Evolutionary conservation across 2,113 vertebrate species (phyloP).

Genomic region (Hemiprocne comata): DNA sequence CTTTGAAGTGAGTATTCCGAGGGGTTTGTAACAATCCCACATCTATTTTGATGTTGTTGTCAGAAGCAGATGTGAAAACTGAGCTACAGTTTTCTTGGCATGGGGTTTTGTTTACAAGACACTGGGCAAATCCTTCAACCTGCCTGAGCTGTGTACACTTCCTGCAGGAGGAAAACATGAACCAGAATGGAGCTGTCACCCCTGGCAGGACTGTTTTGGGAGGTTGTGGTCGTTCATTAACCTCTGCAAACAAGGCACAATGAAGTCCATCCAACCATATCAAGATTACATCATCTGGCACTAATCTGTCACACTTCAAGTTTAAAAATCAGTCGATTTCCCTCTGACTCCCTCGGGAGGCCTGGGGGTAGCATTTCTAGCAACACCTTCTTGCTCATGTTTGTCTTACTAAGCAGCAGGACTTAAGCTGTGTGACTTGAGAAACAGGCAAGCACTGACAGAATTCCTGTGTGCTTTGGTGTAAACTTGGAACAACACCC

Average conservation of each 20-base stretch:
- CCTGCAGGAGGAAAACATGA: background rate
- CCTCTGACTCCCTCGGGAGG: background rate
- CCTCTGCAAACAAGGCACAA: background rate
- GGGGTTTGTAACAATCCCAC: background rate
- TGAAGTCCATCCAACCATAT: background rate
- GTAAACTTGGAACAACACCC: background rate
- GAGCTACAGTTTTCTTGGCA: background rate
- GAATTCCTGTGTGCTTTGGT: background rate
- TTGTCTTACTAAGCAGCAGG: background rate
- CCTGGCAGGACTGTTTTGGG: background rate
- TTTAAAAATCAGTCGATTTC: background rate
- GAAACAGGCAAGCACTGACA: background rate
- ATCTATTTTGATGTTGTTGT: background rate
- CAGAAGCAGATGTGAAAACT: background rate
- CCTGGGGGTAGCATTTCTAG: background rate
- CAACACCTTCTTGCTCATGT: background rate
- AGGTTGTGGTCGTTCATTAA: background rate
- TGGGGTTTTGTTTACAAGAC: background rate
- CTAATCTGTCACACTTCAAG: background rate
- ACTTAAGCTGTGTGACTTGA: background rate
- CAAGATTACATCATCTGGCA: background rate
- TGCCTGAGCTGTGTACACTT: background rate
- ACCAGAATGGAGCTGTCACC: background rate
- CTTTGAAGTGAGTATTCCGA: slow-evolving; percentile 81
- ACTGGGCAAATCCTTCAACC: background rate